Evolutionary conservation across 64 coral and sea anemone species (phyloP), one percentile per base, ranked within the genome.

Genomic region (Cladopsammia gracilis): DNA sequence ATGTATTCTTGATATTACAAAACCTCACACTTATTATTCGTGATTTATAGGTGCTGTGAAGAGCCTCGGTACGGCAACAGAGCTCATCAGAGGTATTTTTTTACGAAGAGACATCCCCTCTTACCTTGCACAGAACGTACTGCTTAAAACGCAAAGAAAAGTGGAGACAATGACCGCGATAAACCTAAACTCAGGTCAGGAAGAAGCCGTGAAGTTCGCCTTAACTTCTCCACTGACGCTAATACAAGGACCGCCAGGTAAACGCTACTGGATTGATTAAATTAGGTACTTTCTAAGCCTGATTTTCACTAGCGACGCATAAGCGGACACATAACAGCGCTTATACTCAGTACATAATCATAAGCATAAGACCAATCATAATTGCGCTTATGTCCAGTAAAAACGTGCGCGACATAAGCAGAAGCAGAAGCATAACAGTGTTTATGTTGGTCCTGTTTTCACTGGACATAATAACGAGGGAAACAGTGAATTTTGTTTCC

Each of bases 181-280:
- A 19, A 59, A 18, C 12, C 44, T 95, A 45, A 90, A 95, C 57
- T 26, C 73, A 59, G 88, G 83, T 2, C 94, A 95, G 73, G 83
- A 65, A 48, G 61, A 91, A 46, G 89, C 94, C 8, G 73, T 95
- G 3, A 86, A 69, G 49, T 56, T 48, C 48, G 94, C 94, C 34
- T 43, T 91, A n/a, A 77, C 62, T 13, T 88, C 62, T 71, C 72
- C 94, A 48, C 60, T 95, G 59, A 88, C 94, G 0, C 59, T 95
- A 34, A 88, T 95, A 46, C 73, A 95, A 65, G 93, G 93, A 25
- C 81, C 82, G 4, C 80, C 93, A 87, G 93, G 93, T 91, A 79
- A 26, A 58, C 62, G 16, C 15, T 42, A 20, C 18, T 81, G 48
- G 24, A 24, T 20, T 58, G 6, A 3, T 78, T 14, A 52, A 16